These are phyloP conservation scores for Alentia gelatinosa DNA, from an alignment of 2,888 invertebrate species.

Conservation along the genomic window DNA sequence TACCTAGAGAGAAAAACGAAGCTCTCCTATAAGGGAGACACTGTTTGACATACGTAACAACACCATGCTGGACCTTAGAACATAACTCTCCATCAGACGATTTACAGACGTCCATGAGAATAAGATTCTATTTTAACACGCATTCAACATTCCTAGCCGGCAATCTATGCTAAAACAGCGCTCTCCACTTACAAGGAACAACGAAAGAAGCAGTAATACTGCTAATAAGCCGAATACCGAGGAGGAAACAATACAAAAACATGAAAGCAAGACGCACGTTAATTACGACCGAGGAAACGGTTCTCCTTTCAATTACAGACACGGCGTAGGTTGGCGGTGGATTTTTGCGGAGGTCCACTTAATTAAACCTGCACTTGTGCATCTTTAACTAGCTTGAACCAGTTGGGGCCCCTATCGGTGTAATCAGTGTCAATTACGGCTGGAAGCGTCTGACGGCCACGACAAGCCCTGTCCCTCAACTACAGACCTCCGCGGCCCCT, in stretches of 20 bases:
- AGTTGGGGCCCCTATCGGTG: slow-evolving; percentile 21
- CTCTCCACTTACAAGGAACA: not conserved
- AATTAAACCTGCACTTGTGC: slow-evolving; percentile 35
- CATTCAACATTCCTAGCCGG: not conserved
- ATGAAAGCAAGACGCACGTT: slow-evolving; percentile 10
- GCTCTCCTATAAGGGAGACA: too few species aligned
- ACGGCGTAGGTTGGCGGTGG: not conserved
- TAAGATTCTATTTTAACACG: too few species aligned
- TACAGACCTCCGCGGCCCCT: not conserved
- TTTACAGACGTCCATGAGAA: too few species aligned
- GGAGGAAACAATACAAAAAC: not conserved
- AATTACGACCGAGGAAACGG: not conserved
- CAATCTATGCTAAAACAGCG: not conserved
- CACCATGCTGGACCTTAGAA: too few species aligned
- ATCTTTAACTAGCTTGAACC: slow-evolving; percentile 36
- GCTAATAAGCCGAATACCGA: not conserved
- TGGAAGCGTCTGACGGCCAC: not conserved
- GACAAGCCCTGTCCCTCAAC: not conserved
- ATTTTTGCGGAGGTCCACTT: slow-evolving; percentile 29
- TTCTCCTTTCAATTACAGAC: slow-evolving; percentile 20
- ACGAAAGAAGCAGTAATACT: not conserved
- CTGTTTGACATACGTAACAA: too few species aligned
- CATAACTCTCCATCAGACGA: too few species aligned
- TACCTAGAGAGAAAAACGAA: too few species aligned
- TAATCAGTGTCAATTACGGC: slow-evolving; percentile 43